phyloP scores from a whole-genome alignment of 1,140 invertebrate species.

The Cydia strobilella region DNA sequence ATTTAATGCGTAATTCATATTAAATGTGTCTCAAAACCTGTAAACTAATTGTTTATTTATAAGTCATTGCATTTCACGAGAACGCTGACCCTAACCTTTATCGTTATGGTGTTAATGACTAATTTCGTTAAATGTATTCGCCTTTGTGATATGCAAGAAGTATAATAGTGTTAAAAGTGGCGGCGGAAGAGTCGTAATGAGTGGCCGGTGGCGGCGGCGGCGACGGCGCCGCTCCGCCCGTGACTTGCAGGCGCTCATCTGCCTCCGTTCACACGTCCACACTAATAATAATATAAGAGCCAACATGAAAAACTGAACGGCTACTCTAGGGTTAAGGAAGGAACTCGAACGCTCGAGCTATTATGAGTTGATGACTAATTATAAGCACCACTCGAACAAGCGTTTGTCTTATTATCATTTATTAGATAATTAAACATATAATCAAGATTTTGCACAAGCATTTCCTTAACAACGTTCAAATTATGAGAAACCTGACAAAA shows the following conservation, averaged over 20 bases:
- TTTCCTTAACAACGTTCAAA: background rate
- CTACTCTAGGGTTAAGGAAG: background rate
- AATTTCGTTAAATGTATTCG: background rate
- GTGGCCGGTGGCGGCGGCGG: slow-evolving; percentile 44
- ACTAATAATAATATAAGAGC: slow-evolving; percentile 31
- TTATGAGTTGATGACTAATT: too few relatives aligned
- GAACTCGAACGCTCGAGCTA: background rate
- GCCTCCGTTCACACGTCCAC: slow-evolving; percentile 56
- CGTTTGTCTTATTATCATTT: background rate
- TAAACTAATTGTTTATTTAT: too few relatives aligned
- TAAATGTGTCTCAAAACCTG: too few relatives aligned
- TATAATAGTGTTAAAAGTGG: slow-evolving; percentile 41
- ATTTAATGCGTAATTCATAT: too few relatives aligned
- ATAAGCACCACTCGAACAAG: background rate
- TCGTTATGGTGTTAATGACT: background rate
- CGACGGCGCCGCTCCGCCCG: slow-evolving; percentile 52
- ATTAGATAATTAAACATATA: background rate
- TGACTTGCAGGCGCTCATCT: slow-evolving; percentile 64
- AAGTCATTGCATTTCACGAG: background rate
- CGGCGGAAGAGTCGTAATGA: slow-evolving; percentile 65
- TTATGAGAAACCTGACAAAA: slow-evolving; percentile 21
- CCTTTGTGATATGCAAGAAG: background rate
- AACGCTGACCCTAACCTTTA: background rate
- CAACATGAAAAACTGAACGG: background rate
- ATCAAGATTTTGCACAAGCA: background rate